Percentiles rank a stretch among this genome's conserved stretches.
These are phyloP conservation scores for Microdon myrmicae DNA, from an alignment of 2,888 invertebrate genomes.

Conservation along the genomic window DNA sequence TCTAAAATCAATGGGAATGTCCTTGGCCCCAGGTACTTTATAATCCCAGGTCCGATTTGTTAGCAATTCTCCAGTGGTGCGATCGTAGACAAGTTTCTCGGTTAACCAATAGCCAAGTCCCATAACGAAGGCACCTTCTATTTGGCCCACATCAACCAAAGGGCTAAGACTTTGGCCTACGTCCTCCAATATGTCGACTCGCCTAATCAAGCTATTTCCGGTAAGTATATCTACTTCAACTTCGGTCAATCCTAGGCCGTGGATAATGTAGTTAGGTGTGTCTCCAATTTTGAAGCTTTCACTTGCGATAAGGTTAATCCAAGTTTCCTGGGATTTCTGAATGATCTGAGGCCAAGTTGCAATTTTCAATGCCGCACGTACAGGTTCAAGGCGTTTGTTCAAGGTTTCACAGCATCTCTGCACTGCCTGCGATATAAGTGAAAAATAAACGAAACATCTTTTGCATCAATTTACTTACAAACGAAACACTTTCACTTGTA, in stretches of 20 bases:
- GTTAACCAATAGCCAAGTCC: conserved; percentile 80
- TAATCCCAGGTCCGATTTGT: conserved; percentile 86
- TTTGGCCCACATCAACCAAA: conserved; percentile 78
- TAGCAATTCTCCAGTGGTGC: conserved; percentile 73
- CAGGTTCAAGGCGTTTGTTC: conserved; percentile 71
- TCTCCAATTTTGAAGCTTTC: conserved; percentile 71
- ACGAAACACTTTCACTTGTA: conserved; percentile 76
- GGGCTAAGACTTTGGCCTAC: conserved; percentile 79
- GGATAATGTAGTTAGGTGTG: conserved; percentile 73
- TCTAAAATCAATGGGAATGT: conserved; percentile 81
- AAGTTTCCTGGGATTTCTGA: conserved; percentile 68
- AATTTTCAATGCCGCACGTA: conserved; percentile 69
- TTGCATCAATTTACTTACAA: conserved; percentile 61
- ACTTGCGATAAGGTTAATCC: conserved; percentile 73
- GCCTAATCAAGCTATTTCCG: conserved; percentile 75
- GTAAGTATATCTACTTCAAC: conserved; percentile 84
- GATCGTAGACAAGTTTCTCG: conserved; percentile 76
- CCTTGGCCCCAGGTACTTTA: conserved; percentile 82
- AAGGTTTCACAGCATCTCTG: conserved; percentile 75
- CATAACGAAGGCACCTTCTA: conserved; percentile 85
- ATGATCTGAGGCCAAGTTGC: conserved; percentile 72
- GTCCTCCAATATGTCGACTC: conserved; percentile 80
- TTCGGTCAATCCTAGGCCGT: conserved; percentile 75
- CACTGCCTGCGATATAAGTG: conserved; percentile 65
- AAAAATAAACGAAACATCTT: background rate